Percentiles rank a stretch among this genome's conserved stretches.
phyloP scores from a whole-genome alignment of 1,140 invertebrate species.

The Mylabris phalerata region DNA sequence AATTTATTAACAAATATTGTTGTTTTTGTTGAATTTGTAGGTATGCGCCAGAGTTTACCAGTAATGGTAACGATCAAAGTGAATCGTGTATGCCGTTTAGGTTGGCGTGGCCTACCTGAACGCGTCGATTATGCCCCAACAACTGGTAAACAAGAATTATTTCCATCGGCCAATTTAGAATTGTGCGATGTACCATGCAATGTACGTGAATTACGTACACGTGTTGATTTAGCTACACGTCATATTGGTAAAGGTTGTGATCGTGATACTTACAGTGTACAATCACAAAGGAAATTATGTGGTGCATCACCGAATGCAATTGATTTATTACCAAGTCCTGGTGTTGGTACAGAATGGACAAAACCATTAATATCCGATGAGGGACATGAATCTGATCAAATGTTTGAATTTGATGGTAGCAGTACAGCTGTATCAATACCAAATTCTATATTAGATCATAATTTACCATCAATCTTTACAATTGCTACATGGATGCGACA shows the following conservation, averaged over 20 bases:
- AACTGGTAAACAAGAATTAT: constrained; percentile 67
- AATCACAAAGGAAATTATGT: constrained; percentile 84
- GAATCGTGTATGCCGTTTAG: constrained; percentile 49
- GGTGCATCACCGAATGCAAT: constrained; percentile 59
- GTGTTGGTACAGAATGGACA: constrained; percentile 76
- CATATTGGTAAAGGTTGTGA: constrained; percentile 90
- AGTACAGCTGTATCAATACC: constrained; percentile 82
- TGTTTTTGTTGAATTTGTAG: constrained; percentile 34
- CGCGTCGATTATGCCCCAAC: constrained; percentile 87
- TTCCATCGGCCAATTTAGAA: constrained; percentile 79
- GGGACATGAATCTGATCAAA: constrained; percentile 80
- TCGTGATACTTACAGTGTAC: constrained; percentile 82
- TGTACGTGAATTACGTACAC: constrained; percentile 56
- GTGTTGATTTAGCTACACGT: constrained; percentile 55
- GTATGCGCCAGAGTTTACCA: constrained; percentile 80
- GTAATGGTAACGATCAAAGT: constrained; percentile 94
- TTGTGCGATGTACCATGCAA: constrained; percentile 81
- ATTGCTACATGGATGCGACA: constrained; percentile 92
- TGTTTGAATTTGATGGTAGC: constrained; percentile 89
- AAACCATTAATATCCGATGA: constrained; percentile 82
- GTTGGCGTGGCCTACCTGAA: constrained; percentile 71
- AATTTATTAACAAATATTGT: too few species aligned
- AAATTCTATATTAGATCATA: constrained; percentile 63
- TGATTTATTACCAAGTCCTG: constrained; percentile 82
- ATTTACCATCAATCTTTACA: constrained; percentile 73